Conservation (phyloP, 2,113 vertebrate genomes). For the Pelodiscus sinensis region DNA sequence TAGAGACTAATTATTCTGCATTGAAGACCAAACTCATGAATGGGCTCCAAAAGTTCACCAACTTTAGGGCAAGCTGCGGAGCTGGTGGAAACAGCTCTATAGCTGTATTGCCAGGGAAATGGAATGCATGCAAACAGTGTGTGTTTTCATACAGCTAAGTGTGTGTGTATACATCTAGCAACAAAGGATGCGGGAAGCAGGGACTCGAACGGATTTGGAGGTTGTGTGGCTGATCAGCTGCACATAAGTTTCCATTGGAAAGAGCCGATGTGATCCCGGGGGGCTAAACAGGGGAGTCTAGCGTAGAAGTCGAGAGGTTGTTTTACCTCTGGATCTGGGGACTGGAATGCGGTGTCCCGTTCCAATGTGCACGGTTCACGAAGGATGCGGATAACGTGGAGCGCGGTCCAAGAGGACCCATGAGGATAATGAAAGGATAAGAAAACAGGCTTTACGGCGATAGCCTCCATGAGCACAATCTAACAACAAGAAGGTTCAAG, state of each 20-base stretch:
- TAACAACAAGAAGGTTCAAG: not conserved
- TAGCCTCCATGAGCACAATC: not conserved
- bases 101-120: not conserved
- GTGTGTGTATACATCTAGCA: not conserved
- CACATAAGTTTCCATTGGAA: not conserved
- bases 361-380: not conserved
- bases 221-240: not conserved
- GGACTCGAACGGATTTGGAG: not conserved
- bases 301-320: not conserved
- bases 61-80: not conserved
- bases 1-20: not conserved
- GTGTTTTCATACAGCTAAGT: not conserved
- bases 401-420: not conserved
- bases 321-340: not conserved
- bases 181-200: not conserved
- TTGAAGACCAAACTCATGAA: not conserved
- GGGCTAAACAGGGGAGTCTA: not conserved
- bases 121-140: not conserved
- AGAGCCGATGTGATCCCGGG: not conserved
- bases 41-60: not conserved
- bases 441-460: not conserved
- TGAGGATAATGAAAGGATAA: not conserved
- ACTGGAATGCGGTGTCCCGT: not conserved
- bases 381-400: not conserved
- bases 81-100: too few relatives aligned